These are phyloP conservation scores for Drosophila pseudoobscura DNA, from an alignment of 1,140 invertebrate species.

Conservation along the genomic window DNA sequence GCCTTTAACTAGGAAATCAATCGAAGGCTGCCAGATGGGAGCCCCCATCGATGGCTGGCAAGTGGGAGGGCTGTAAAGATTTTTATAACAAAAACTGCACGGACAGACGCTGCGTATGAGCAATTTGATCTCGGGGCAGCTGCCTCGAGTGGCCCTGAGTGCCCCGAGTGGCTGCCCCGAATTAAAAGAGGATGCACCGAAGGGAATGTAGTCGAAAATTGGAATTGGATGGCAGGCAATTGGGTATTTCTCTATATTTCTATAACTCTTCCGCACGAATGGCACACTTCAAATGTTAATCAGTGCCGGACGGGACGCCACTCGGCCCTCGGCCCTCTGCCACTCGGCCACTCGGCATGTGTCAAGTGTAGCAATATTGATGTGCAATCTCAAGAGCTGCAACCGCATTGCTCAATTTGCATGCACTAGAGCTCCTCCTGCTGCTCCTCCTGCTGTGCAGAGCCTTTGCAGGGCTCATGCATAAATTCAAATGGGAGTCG, in stretches of 20 bases:
- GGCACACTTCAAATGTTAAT: constrained; percentile 63
- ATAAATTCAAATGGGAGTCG: constrained; percentile 71
- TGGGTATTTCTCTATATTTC: constrained; percentile 30
- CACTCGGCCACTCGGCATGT: constrained; percentile 34
- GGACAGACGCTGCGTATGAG: constrained; percentile 43
- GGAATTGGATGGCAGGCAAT: constrained; percentile 28
- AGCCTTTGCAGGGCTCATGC: constrained; percentile 54
- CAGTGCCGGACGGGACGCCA: constrained; percentile 39
- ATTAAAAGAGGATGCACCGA: constrained; percentile 7
- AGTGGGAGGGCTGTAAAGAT: constrained; percentile 64
- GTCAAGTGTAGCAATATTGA: constrained; percentile 75
- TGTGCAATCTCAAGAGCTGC: constrained; percentile 62
- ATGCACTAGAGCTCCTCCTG: constrained; percentile 30
- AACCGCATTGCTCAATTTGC: constrained; percentile 68
- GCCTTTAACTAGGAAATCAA: constrained; percentile 56
- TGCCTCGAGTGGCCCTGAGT: background rate
- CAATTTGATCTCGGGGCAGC: constrained; percentile 22
- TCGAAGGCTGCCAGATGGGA: constrained; percentile 59
- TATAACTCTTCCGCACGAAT: constrained; percentile 15
- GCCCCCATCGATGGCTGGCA: constrained; percentile 62
- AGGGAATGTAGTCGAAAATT: constrained; percentile 17
- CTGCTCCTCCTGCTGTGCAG: constrained; percentile 31
- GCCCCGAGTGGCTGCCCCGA: constrained; percentile 21
- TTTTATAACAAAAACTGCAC: constrained; percentile 38
- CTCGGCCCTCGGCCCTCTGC: background rate